phyloP scores from a whole-genome alignment of 2,888 invertebrate genomes.

The Frankliniella intonsa region DNA sequence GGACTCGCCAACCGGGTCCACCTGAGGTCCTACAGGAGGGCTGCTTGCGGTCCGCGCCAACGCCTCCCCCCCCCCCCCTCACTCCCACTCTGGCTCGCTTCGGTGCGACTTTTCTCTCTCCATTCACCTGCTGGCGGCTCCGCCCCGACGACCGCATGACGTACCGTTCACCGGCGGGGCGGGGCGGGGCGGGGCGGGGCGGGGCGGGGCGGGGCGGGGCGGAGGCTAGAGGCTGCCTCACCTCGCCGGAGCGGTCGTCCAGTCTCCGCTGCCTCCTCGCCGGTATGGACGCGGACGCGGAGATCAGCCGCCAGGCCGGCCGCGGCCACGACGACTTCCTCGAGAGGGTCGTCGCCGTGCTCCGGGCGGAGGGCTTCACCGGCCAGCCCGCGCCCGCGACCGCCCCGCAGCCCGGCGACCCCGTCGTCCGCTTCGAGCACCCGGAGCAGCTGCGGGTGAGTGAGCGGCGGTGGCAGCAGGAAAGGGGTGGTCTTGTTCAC shows the following conservation, averaged over 20 bases:
- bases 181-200: neutral
- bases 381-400: neutral
- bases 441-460: conserved; percentile 12
- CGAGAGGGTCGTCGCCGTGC: conserved; percentile 6
- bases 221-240: neutral
- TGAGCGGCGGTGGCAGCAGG: neutral
- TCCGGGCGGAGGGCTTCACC: conserved; percentile 15
- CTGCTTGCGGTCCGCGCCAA: too few relatives aligned
- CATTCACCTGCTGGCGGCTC: too few relatives aligned
- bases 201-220: neutral
- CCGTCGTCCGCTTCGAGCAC: neutral
- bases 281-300: neutral
- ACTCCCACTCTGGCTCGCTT: too few relatives aligned
- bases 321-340: conserved; percentile 13
- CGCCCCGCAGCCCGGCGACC: too few relatives aligned
- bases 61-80: too few relatives aligned
- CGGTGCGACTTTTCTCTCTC: too few relatives aligned
- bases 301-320: neutral
- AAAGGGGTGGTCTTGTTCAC: too few relatives aligned
- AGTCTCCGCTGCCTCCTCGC: neutral
- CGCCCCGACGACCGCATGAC: neutral
- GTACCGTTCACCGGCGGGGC: neutral
- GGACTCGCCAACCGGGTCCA: too few relatives aligned
- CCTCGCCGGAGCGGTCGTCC: neutral
- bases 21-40: too few relatives aligned